A percentile compares a stretch with the other conserved stretches of the same genome.
Evolutionary conservation across 2,888 invertebrate species (phyloP).

Genomic region (Stomorhina lunata): DNA sequence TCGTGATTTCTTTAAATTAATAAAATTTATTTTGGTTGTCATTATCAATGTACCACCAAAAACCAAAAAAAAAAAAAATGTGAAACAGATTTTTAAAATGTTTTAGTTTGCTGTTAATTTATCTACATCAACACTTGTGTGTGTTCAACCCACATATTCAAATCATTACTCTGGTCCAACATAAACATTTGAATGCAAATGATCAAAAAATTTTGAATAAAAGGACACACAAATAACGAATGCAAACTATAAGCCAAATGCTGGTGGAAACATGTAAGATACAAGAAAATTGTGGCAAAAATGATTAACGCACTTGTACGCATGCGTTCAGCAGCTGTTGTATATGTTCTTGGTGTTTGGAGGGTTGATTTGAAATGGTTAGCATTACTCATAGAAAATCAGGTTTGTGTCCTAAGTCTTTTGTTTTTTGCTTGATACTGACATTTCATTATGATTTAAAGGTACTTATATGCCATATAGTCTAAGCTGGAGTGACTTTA

Average conservation of each 20-base stretch:
- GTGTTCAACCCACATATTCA: conserved; percentile 62
- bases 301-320: conserved; percentile 54
- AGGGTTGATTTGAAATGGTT: neutral
- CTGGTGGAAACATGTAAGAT: neutral
- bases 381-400: neutral
- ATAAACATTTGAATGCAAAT: conserved; percentile 46
- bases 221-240: neutral
- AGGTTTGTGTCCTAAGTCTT: neutral
- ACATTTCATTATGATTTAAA: too few relatives aligned
- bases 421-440: neutral
- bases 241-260: neutral
- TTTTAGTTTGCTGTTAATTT: conserved; percentile 56
- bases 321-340: conserved; percentile 13
- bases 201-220: conserved; percentile 21
- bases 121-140: conserved; percentile 61
- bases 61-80: neutral
- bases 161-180: conserved; percentile 34
- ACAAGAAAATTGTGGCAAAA: conserved; percentile 49
- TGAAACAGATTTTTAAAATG: conserved; percentile 2
- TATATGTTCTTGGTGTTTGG: neutral
- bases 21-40: conserved; percentile 48
- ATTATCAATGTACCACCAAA: conserved; percentile 41
- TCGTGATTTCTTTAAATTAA: conserved; percentile 10
- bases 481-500: too few relatives aligned
- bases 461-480: too few relatives aligned